phyloP scores from a whole-genome alignment of 2,888 invertebrate genomes.

The Exocentrus adspersus region DNA sequence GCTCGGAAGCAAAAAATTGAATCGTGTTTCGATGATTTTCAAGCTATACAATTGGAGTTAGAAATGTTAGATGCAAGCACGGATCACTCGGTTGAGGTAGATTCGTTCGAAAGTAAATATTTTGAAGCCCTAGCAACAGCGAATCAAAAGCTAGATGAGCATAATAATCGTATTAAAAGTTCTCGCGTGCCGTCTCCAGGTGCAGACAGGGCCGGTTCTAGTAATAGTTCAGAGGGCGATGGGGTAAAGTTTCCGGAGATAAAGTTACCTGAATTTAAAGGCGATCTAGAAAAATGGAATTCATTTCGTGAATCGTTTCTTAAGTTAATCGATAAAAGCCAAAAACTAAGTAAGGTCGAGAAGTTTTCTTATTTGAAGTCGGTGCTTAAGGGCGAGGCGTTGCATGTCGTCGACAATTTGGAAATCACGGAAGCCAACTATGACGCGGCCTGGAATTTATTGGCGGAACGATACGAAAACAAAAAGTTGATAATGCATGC shows the following conservation, averaged over 20 bases:
- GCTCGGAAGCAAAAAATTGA: background rate
- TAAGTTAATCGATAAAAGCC: constrained; percentile 5
- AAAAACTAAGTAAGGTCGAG: background rate
- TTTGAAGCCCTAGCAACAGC: constrained; percentile 2
- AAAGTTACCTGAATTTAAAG: constrained; percentile 6
- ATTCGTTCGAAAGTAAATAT: background rate
- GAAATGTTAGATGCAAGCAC: background rate
- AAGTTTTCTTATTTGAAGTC: constrained; percentile 16
- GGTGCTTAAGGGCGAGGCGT: constrained; percentile 10
- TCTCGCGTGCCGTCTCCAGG: background rate
- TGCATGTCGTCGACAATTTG: constrained; percentile 13
- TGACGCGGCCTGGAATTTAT: constrained; percentile 13
- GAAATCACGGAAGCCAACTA: constrained; percentile 9
- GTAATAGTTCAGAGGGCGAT: too few species aligned
- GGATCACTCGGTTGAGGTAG: background rate
- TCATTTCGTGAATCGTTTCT: constrained; percentile 6
- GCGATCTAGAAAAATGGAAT: constrained; percentile 1
- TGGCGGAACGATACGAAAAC: constrained; percentile 12
- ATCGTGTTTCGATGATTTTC: background rate
- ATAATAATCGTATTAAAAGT: background rate
- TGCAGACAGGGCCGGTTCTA: too few species aligned
- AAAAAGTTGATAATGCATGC: constrained; percentile 17
- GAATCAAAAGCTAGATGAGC: background rate
- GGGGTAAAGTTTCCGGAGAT: constrained; percentile 5
- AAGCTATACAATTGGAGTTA: background rate